Conservation (phyloP, 1,140 invertebrate species). For the Ceratosolen fusciceps region DNA sequence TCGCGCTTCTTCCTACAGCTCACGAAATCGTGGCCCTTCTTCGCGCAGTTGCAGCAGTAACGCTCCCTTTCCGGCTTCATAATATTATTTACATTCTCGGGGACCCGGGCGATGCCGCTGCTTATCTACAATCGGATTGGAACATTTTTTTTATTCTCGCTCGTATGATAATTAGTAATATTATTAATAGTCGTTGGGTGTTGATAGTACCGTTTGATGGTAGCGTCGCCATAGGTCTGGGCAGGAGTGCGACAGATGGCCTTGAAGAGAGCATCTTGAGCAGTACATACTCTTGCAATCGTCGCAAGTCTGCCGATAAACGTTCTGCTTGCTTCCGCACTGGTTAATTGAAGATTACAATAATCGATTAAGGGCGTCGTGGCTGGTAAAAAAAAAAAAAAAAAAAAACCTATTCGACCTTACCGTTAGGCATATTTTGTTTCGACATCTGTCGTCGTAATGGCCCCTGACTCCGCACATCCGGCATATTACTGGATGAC, state of each 20-base stretch:
- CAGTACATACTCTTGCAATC: constrained; percentile 72
- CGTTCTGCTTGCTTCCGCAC: constrained; percentile 76
- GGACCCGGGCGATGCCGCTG: constrained; percentile 30
- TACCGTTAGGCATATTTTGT: constrained; percentile 78
- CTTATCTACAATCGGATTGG: constrained; percentile 50
- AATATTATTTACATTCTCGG: constrained; percentile 46
- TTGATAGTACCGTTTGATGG: constrained; percentile 79
- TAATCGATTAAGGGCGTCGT: too few relatives aligned
- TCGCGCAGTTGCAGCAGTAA: constrained; percentile 77
- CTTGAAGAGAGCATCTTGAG: constrained; percentile 73
- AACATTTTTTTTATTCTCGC: constrained; percentile 9
- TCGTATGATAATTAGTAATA: constrained; percentile 17
- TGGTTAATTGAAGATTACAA: constrained; percentile 54
- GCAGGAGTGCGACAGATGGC: constrained; percentile 74
- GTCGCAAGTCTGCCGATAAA: constrained; percentile 75
- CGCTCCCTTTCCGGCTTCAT: constrained; percentile 64
- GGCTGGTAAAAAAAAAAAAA: too few relatives aligned
- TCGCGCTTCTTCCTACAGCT: constrained; percentile 59
- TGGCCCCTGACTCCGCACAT: constrained; percentile 77
- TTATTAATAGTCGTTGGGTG: constrained; percentile 1
- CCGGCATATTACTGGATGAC: constrained; percentile 71
- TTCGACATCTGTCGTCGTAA: constrained; percentile 75
- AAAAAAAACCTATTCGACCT: too few relatives aligned
- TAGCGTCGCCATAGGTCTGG: constrained; percentile 80
- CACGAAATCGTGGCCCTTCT: constrained; percentile 72